Conservation (phyloP, 1,140 invertebrate genomes). For the Hycleus cichorii region DNA sequence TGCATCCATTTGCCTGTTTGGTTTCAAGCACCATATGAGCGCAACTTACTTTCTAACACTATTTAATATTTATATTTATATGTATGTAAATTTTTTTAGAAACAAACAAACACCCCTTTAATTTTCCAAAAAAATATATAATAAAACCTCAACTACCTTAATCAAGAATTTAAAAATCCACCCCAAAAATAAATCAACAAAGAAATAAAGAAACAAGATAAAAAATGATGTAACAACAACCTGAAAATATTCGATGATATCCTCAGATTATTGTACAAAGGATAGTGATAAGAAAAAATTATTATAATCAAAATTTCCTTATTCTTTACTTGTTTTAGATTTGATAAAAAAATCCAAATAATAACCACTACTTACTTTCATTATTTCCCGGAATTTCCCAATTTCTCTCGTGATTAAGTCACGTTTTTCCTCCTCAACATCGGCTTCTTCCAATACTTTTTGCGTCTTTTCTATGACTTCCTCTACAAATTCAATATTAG, state of each 20-base stretch:
- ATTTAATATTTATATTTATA: constrained; percentile 7
- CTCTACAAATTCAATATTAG: constrained; percentile 22
- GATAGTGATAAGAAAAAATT: not conserved
- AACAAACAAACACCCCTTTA: constrained; percentile 4
- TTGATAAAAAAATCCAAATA: not conserved
- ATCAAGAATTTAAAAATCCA: too few species aligned
- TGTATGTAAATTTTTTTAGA: not conserved
- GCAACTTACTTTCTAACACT: constrained; percentile 37
- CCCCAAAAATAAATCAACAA: too few species aligned
- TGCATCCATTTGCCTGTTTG: constrained; percentile 40
- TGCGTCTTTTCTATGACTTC: constrained; percentile 47
- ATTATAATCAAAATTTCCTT: not conserved
- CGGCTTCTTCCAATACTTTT: constrained; percentile 66
- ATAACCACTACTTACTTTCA: constrained; percentile 68
- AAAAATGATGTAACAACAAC: too few species aligned
- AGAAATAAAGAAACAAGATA: too few species aligned
- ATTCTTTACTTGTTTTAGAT: not conserved
- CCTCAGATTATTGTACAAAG: not conserved
- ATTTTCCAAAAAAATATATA: not conserved
- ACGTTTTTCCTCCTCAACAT: constrained; percentile 94
- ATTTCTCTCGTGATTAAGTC: constrained; percentile 93
- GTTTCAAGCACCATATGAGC: constrained; percentile 42
- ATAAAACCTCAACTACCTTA: not conserved
- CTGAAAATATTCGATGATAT: too few species aligned
- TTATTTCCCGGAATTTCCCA: constrained; percentile 92